Base-by-base conservation (phyloP, 2,797 vertebrate genomes). In the Nannoperca australis region DNA sequence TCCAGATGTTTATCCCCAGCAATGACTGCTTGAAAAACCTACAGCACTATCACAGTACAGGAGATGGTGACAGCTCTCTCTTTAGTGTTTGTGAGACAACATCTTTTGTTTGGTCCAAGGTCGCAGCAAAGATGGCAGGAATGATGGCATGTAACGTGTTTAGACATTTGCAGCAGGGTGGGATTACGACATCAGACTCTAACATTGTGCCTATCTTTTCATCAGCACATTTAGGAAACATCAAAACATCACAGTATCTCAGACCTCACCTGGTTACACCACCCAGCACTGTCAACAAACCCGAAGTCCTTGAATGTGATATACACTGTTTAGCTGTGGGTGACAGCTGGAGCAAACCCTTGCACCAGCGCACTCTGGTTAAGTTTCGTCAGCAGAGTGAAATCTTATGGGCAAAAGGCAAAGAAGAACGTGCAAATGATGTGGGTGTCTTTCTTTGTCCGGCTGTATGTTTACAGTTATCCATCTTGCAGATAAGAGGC, bases 151-250 rank as follows among this genome's bases (percentile, higher is more conserved):
- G 24, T 81, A 86, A 89, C 90, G 1, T 93, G 93, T 93, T 91
- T 86, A 76, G 85, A 92, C 91, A 91, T 85, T 87, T 87, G 83
- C 87, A 79, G 85, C 47, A 2, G 73, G 68, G 55, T 53, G 53
- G 71, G 78, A 84, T 85, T 88, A 91, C 78, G 42, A 73, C 85
- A 84, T 89, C 85, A 79, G 81, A 75, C 60, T 79, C 74, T 75
- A 79, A 75, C 60, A 47, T 10, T 3, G 58, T 13, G 14, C 53
- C 63, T 89, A 94, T 94, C 91, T 88, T 78, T 64, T 82, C 84
- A 94, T 93, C 93, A 51, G 78, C 70, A 77, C 71, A 83, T 77
- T 89, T 51, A 75, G 32, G 74, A 85, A 87, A 89, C 79, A 89
- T 87, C 83, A 88, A 91, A 89, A 92, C 86, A 87, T 71, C 85